Evolutionary conservation across 1,140 invertebrate genomes (phyloP), one percentile per base, ranked within the genome.

Genomic region (Metaphire vulgaris): DNA sequence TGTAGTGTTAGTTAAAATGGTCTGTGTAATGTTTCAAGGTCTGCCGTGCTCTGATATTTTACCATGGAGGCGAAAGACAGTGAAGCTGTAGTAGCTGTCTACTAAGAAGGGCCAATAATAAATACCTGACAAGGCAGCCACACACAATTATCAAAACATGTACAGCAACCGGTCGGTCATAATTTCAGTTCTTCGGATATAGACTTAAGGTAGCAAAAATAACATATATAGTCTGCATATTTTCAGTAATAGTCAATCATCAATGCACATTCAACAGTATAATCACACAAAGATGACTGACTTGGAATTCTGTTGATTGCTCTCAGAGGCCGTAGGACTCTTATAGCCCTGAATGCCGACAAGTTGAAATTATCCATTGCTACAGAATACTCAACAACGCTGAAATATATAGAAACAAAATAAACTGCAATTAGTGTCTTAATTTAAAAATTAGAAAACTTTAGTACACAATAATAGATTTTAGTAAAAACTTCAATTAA

Each of bases 271-370:
- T 56, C n/a, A n/a, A 56, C 21, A 56, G 21, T 6, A 56, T 56
- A 12, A 21, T 21, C 41, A 12, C 6, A 56, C 21, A 21, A 12
- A 6, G 6, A 12, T 21, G 21, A 91, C 95, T 96, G 89, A 97
- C 97, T 99, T 85, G 97, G 97, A 91, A 99, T 99, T 85, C 97
- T 91, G 89, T 99, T 99, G 87, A 99, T 99, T 72, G 97, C 97
- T 79, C 97, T 88, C 75, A 99, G 88, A 32, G 97, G 97, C 83
- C 97, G 88, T 34, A 99, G 88, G 64, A 99, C 97, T 83, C 97
- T 90, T 81, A 99, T 97, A 70, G 97, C 99, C 83, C 97, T 89
- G 83, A 99, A 98, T 56, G 97, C 95, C 76, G 97, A 97, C 83
- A 99, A 89, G 88, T 98, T 99, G 85, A 99, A 92, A 87, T 98